Evolutionary conservation across 53 echinoderm and acorn worm genomes (phyloP), one percentile per base, ranked within the genome.

Genomic region (Temnopleurus reevesii): DNA sequence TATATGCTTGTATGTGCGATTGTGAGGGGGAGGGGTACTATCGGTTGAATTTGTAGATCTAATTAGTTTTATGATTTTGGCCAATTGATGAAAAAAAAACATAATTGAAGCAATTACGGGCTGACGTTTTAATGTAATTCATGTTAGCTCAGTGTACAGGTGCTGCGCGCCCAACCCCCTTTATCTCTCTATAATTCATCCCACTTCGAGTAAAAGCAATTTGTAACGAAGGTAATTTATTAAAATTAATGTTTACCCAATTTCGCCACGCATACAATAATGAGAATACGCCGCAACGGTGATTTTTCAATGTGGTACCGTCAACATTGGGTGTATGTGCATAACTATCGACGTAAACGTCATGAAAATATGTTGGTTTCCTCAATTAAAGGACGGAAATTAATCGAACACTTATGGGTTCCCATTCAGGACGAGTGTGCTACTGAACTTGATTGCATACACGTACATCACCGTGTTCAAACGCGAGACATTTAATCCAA

Each of bases 361-460:
- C 79, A 79, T 79, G 18, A 24, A 79, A 79, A 79, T 79, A 79
- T 79, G 46, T 79, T 79, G 79, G 51, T 79, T 49, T 79, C 79
- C 46, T 79, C 49, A 79, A 79, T 79, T 79, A 79, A 79, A 49
- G 46, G 29, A 49, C 79, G 79, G 79, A 79, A 79, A 79, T 79
- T 79, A 79, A 15, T 49, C 79, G 79, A 79, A 49, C 49, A 79
- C 79, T 79, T 49, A 79, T 79, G 46, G 36, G 47, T 17, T 28
- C 28, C 79, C 49, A 79, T 79, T 79, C 79, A 49, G 79, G 47
- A 49, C 17, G 79, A 38, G 41, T 41, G 10, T 41, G 41, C 38
- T 47, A 49, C 79, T 79, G 79, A 79, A 79, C 79, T 79, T 79
- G 79, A 79, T 79, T 79, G 41, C 30, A 29, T 79, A 26, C 79